phyloP scores from a whole-genome alignment of 2,888 invertebrate genomes.

The Orthosia gracilis region DNA sequence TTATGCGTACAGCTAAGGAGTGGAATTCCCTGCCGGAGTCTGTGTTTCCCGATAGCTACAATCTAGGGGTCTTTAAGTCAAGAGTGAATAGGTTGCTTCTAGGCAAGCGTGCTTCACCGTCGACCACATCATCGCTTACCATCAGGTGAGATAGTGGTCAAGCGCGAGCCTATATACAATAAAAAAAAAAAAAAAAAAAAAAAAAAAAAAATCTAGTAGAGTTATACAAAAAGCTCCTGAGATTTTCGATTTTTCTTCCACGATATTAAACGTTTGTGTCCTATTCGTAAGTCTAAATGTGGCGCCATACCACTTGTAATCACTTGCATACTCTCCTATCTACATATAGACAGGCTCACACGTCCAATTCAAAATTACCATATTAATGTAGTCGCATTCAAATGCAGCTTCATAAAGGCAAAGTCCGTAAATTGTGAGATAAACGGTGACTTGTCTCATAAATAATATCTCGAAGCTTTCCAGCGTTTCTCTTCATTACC shows the following conservation, averaged over 20 bases:
- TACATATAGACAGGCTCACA: slow-evolving; percentile 61
- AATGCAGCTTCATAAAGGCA: slow-evolving; percentile 53
- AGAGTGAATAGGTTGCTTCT: no score
- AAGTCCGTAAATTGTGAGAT: slow-evolving; percentile 60
- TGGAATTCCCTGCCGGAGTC: no score
- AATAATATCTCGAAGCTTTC: slow-evolving; percentile 61
- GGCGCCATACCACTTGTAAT: slow-evolving; percentile 27
- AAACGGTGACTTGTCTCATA: slow-evolving; percentile 54
- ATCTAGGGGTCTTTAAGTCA: no score
- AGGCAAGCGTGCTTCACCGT: no score
- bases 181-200: no score
- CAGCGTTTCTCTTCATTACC: slow-evolving; percentile 63
- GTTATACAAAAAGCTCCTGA: neutral
- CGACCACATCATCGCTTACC: no score
- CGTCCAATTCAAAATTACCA: slow-evolving; percentile 59
- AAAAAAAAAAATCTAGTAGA: no score
- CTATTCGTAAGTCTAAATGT: slow-evolving; percentile 35
- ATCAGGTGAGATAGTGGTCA: no score
- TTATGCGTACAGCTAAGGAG: no score
- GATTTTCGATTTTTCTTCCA: neutral
- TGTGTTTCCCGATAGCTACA: no score
- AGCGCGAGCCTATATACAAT: no score
- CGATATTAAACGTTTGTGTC: neutral
- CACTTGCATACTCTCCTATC: slow-evolving; percentile 39
- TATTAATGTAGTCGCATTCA: slow-evolving; percentile 60